Evolutionary conservation across 92 coral and sea anemone genomes (phyloP), one percentile per base, ranked within the genome.

Genomic region (Virgularia gustaviana): DNA sequence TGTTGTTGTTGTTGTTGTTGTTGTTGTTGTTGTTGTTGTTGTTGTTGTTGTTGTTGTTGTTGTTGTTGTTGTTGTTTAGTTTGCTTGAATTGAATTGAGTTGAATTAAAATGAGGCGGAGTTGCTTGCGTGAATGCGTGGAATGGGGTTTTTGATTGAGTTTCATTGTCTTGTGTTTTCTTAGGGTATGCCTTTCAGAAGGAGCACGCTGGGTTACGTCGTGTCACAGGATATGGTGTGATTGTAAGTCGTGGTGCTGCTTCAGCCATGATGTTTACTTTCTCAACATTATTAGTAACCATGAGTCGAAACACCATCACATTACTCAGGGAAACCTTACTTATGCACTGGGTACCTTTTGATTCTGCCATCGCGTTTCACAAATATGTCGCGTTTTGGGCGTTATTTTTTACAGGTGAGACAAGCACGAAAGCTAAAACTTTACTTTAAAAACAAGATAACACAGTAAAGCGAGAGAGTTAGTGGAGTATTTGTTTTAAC

Each of bases 381-480:
- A 68, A 68, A 68, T 68, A 68, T 22, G 55, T 68, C 61, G 75
- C 75, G 7, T 9, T 68, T 0, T 68, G 75, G 75, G 75, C 75
- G 16, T 24, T 68, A 30, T 33, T 68, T n/a, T 68, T 68, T 30
- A 68, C 75, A 49, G 75, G 75, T 68, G n/a, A 52, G 3, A 39
- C 45, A 22, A 33, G 15, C 6, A 47, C 55, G 3, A 47, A 15
- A 15, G 45, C 45, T 39, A 15, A 39, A 39, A 8, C 9, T 7
- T 7, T 15, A 15, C 15, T 47, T 15, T 15, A 47, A 19, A 15
- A 25, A 47, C 18, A 5, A 47, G 22, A 47, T 39, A 39, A 39
- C 45, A 7, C 45, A 39, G 45, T 7, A 15, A n/a, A 39, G 15
- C 15, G 45, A 39, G 45, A 39, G 45, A 39, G 15, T 39, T 8